Evolutionary conservation across 2,888 invertebrate species (phyloP).

Genomic region (Boloria euphrosyne): DNA sequence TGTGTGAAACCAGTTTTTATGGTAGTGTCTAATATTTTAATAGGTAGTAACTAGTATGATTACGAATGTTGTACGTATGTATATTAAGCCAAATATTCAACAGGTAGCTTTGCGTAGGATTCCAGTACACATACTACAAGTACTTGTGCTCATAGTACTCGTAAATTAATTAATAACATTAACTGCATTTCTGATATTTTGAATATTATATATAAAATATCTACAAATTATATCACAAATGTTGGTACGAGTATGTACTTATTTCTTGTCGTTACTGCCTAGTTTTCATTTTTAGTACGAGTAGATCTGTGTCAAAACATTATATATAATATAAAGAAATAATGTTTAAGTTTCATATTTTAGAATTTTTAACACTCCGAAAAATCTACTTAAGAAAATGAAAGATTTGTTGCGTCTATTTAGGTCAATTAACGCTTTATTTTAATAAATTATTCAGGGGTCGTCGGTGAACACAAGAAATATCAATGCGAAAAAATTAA

Average conservation of each 20-base stretch:
- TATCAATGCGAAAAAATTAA: conserved; percentile 21
- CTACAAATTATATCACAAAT: neutral
- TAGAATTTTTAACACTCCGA: neutral
- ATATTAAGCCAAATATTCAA: conserved; percentile 19
- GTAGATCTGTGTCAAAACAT: too few species aligned
- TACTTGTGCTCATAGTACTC: neutral
- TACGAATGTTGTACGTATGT: neutral
- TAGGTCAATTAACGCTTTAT: conserved; percentile 7
- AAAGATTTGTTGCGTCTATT: conserved; percentile 2
- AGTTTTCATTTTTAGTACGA: too few species aligned
- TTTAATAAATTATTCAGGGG: conserved; percentile 13
- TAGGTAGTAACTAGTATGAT: neutral
- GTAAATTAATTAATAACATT: conserved; percentile 4
- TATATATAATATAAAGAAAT: too few species aligned
- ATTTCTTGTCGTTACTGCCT: too few species aligned
- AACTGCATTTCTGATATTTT: conserved; percentile 4
- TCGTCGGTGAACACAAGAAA: conserved; percentile 17
- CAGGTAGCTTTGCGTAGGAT: conserved; percentile 18
- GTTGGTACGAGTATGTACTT: too few species aligned
- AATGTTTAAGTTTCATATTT: too few species aligned
- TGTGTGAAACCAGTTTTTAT: too few species aligned
- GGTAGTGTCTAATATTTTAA: too few species aligned
- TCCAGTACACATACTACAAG: neutral
- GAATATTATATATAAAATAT: neutral
- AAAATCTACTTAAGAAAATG: neutral